Base-by-base conservation (phyloP, 2,113 vertebrate genomes). In the Brachypodius melanocephalos region DNA sequence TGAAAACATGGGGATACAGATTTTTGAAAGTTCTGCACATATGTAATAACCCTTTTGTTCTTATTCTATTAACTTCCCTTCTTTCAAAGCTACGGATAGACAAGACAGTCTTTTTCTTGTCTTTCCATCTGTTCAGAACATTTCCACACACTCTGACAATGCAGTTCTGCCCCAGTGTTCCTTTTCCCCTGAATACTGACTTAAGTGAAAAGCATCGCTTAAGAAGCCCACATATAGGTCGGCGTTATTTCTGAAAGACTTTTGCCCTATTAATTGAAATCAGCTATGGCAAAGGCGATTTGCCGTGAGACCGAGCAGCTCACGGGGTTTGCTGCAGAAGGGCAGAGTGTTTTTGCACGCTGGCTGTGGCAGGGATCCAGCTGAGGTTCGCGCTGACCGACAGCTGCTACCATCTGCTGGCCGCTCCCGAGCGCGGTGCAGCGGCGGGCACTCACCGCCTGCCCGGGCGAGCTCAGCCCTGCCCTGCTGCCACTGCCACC, bases 381-480 rank as follows among this genome's bases (percentile, higher is more conserved):
- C 85, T 71, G 62, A 26, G 87, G 75, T 57, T 67, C 16, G 61
- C 0, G 55, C 76, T 91, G 96, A 66, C 95, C 94, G 90, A 88
- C 91, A 49, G 42, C 71, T 96, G 96, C 97, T 96, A 95, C 95
- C 96, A 94, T 80, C 97, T 96, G 6, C 95, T 85, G 96, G 96
- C 80, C 81, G 95, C 54, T 88, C n/a, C 16, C 26, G 0, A 21
- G 46, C 71, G 68, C 74, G 4, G 62, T 1, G 17, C 14, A 49
- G 3, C 78, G 8, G 36, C 31, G 1, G 26, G 26, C 46, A 15
- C n/a, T 45, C 51, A 6, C 0, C 42, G 49, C 65, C 46, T 55
- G 46, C 32, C 32, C 38, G 32, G 21, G 2, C 4, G 29, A 24
- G 38, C 15, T 14, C 52, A 15, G 3, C 14, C 61, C 34, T 9